Base-by-base conservation (phyloP, 2,888 invertebrate genomes). In the Alsophila aescularia region DNA sequence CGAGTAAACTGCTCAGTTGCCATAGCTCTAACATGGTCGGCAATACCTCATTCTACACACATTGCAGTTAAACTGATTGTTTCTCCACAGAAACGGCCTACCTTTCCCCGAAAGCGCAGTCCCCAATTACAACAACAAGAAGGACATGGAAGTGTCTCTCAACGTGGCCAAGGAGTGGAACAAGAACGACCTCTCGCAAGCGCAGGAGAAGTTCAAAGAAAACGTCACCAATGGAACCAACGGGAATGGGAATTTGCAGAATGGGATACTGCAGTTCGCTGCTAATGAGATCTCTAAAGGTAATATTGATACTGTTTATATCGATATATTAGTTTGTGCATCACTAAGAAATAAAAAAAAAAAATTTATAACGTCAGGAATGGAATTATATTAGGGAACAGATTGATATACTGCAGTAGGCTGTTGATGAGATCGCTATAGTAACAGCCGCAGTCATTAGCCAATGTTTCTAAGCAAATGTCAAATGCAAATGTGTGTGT, bases 251-350 rank as follows among this genome's bases (percentile, higher is more conserved):
- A 87, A 88, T 63, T 55, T 89, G 5, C 88, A 90, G 62, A 93
- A 93, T 62, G 87, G 92, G 2, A 81, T 92, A 6, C 69, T 93
- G 54, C 92, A 93, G 63, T 93, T 87, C 69, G 93, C 94, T 36
- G 93, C 94, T 13, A 94, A 92, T 66, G 95, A 95, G 72, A 93
- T 95, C 63, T 88, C 93, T 50, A 94, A 94, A 82, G 93, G 93
- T 63, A 81, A 12, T 13, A 2, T 2, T 34, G 12, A 34, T 35
- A 14, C 14, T 16, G 1, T 3, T 36, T 36, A n/a, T n/a, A n/a
- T 29, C 10, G 29, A 24, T 1, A 24, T 1, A 24, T 24, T 24
- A 5, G 8, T 18, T 18, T 18, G 5, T 18, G 18, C 5, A 18
- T 18, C 2, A 4, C 18, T 5, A 18, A 18, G n/a, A 18, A 18